Evolutionary conservation across 2,113 vertebrate species (phyloP), one percentile per base, ranked within the genome.

Genomic region (Bubo blakistoni): DNA sequence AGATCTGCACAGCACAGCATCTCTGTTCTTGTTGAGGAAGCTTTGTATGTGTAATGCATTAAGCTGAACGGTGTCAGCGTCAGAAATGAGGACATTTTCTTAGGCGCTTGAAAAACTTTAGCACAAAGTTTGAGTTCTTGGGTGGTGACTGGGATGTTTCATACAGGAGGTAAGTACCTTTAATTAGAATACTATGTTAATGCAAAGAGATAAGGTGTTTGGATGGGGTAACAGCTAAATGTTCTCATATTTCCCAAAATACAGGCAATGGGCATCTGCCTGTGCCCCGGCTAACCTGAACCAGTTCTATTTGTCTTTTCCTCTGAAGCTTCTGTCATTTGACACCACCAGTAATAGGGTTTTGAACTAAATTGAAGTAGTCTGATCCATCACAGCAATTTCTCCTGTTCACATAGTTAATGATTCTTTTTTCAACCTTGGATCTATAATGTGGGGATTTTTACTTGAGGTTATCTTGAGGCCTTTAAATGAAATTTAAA

Each of bases 31-130:
- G 18, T 18, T 40, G 8, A 34, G 58, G 66, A 59, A 61, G 42
- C 46, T 81, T 49, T 32, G 14, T 16, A 4, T 29, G 16, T 32
- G 29, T 27, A 40, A 61, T 46, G 32, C 26, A n/a, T 59, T 55
- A 62, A 55, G 18, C 14, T 57, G 54, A 24, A 63, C 19, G 25
- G 52, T 25, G 34, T 71, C 20, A 80, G 21, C 25, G 36, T 77
- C 83, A 58, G 62, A 52, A 90, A 59, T 9, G 5, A 55, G 40
- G 12, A 24, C 0, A 0, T 61, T 81, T 91, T 87, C 47, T 71
- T 67, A 77, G 0, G 0, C 1, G 0, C 34, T 57, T 87, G 55
- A 55, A 84, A 88, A 55, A 19, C 16, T 42, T 81, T 0, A 46
- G 49, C 24, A 40, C 34, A 44, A 71, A 44, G 51, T 81, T 65